These are phyloP conservation scores for Drosophila auraria DNA, from an alignment of 1,140 invertebrate species.

Conservation along the genomic window DNA sequence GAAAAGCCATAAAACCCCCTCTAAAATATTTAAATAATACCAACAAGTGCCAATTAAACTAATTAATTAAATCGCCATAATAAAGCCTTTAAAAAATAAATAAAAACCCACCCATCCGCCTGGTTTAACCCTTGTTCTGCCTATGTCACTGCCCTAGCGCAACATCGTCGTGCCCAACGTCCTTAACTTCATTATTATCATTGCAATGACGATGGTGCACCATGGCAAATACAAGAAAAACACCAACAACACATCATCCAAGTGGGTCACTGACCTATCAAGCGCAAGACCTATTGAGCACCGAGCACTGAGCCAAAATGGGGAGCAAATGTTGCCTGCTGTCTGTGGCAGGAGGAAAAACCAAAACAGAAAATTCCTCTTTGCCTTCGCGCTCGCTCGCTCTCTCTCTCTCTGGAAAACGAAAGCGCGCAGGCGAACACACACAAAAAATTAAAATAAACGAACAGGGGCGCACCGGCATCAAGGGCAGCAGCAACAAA, in stretches of 20 bases:
- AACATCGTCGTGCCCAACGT: conserved; percentile 39
- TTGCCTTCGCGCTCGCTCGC: conserved; percentile 14
- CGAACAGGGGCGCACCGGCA: conserved; percentile 63
- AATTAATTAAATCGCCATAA: background rate
- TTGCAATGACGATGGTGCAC: conserved; percentile 25
- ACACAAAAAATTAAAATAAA: conserved; percentile 81
- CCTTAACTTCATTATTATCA: conserved; percentile 21
- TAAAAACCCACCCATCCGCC: background rate
- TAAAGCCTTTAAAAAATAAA: background rate
- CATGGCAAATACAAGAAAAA: conserved; percentile 9
- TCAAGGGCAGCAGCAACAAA: conserved; percentile 42
- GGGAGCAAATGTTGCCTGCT: conserved; percentile 69
- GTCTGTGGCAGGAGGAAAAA: conserved; percentile 32
- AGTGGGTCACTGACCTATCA: conserved; percentile 82
- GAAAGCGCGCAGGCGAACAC: conserved; percentile 57
- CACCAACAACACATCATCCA: conserved; percentile 55
- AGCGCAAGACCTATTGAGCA: conserved; percentile 81
- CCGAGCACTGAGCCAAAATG: conserved; percentile 33
- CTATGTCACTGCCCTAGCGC: conserved; percentile 59
- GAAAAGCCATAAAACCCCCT: too few relatives aligned
- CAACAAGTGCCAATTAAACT: background rate
- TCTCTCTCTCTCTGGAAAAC: conserved; percentile 35
- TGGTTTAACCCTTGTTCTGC: conserved; percentile 26
- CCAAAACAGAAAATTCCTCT: conserved; percentile 54
- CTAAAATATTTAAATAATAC: background rate